phyloP scores from a whole-genome alignment of 2,113 vertebrate genomes.

The Sphaerodactylus townsendi region DNA sequence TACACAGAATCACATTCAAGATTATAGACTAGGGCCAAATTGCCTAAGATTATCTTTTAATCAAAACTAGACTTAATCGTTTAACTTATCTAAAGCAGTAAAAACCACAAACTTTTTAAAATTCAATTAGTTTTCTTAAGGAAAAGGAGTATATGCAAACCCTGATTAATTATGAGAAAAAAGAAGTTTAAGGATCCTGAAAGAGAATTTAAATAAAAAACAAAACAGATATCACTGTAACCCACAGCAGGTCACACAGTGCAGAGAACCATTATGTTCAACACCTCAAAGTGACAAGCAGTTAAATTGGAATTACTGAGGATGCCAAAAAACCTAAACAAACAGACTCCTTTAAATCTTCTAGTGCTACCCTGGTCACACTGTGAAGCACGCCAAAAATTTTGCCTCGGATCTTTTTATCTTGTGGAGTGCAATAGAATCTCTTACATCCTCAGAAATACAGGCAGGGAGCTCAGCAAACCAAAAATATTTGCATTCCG shows the following conservation, averaged over 20 bases:
- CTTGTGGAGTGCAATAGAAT: slow-evolving; percentile 37
- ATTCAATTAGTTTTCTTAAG: background rate
- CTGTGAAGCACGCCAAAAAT: slow-evolving; percentile 51
- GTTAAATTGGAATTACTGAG: slow-evolving; percentile 44
- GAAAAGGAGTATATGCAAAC: slow-evolving; percentile 8
- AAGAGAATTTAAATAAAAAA: background rate
- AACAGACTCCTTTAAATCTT: slow-evolving; percentile 30
- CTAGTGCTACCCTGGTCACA: slow-evolving; percentile 24
- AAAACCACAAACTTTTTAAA: background rate
- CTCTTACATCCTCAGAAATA: background rate
- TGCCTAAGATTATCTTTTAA: background rate
- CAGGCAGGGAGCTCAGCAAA: slow-evolving; percentile 32
- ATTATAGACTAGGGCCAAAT: background rate
- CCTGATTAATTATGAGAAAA: slow-evolving; percentile 10
- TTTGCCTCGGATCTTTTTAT: slow-evolving; percentile 30
- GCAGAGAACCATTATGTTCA: slow-evolving; percentile 6
- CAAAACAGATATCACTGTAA: slow-evolving; percentile 38
- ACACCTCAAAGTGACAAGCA: slow-evolving; percentile 26
- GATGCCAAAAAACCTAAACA: slow-evolving; percentile 33
- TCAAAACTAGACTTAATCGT: background rate
- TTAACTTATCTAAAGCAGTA: slow-evolving; percentile 13
- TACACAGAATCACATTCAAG: too few species aligned
- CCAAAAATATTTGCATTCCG: background rate
- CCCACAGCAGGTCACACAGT: background rate
- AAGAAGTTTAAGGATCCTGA: slow-evolving; percentile 26